Evolutionary conservation across 2,888 invertebrate genomes (phyloP).

Genomic region (Nebria brevicollis): DNA sequence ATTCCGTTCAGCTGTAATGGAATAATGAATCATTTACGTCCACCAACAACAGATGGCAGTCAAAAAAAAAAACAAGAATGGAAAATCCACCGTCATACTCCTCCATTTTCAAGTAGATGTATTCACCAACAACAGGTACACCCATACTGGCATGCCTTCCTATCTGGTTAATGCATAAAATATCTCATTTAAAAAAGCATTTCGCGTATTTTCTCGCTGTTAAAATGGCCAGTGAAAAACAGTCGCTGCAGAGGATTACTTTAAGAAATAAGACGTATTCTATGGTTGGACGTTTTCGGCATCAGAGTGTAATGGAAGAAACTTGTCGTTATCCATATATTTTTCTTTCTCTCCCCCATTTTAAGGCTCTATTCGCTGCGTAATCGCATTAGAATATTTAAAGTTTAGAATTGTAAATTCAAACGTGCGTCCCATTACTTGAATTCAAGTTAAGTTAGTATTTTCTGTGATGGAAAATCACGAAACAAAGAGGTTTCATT

Average conservation of each 20-base stretch:
- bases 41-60: background rate
- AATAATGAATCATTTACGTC: constrained; percentile 14
- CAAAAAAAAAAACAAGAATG: background rate
- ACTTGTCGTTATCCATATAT: constrained; percentile 6
- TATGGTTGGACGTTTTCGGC: background rate
- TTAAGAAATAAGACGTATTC: constrained; percentile 7
- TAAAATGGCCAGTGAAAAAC: background rate
- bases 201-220: constrained; percentile 5
- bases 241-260: constrained; percentile 1
- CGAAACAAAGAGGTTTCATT: no score
- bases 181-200: constrained; percentile 16
- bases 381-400: background rate
- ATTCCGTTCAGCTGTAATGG: constrained; percentile 8
- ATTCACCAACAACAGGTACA: background rate
- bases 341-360: background rate
- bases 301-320: constrained; percentile 9
- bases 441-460: no score
- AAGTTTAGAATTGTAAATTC: background rate
- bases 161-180: background rate
- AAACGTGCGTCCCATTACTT: no score
- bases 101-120: background rate
- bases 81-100: background rate
- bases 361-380: background rate
- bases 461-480: no score
- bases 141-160: background rate